Conservation (phyloP, 2,888 invertebrate genomes). For the Trissoscelio sp. region DNA sequence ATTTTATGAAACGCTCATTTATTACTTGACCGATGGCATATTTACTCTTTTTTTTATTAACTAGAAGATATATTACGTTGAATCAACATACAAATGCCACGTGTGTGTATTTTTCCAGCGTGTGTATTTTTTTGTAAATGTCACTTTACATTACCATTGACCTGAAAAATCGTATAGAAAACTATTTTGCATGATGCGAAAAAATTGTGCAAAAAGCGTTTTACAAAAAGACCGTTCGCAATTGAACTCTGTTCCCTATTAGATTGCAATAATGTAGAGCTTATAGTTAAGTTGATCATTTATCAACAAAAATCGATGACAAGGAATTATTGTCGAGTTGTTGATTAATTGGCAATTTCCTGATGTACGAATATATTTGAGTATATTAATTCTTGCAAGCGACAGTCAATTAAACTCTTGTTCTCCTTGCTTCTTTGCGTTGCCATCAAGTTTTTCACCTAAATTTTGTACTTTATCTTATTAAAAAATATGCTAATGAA, state of each 20-base stretch:
- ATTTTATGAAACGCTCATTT: conserved; percentile 28
- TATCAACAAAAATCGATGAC: conserved; percentile 11
- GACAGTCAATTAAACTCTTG: conserved; percentile 24
- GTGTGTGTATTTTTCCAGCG: no score
- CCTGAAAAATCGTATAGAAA: conserved; percentile 20
- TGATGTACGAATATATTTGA: conserved; percentile 14
- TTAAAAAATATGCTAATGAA: conserved; percentile 14
- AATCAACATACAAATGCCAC: neutral
- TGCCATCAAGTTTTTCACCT: conserved; percentile 11
- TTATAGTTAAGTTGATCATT: neutral
- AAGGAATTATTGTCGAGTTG: conserved; percentile 10
- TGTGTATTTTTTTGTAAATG: conserved; percentile 7
- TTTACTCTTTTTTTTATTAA: conserved; percentile 12
- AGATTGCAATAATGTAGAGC: neutral
- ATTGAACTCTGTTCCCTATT: neutral
- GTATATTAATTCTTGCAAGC: conserved; percentile 12
- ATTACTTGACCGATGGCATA: conserved; percentile 10
- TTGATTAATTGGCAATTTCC: conserved; percentile 27
- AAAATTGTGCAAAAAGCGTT: neutral
- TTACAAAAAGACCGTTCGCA: neutral
- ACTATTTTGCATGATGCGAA: neutral
- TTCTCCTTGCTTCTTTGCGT: neutral
- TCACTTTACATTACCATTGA: conserved; percentile 17
- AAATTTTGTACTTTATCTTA: conserved; percentile 18
- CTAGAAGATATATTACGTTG: neutral